Conservation (phyloP, 2,888 invertebrate genomes). For the Capitulum mitella region DNA sequence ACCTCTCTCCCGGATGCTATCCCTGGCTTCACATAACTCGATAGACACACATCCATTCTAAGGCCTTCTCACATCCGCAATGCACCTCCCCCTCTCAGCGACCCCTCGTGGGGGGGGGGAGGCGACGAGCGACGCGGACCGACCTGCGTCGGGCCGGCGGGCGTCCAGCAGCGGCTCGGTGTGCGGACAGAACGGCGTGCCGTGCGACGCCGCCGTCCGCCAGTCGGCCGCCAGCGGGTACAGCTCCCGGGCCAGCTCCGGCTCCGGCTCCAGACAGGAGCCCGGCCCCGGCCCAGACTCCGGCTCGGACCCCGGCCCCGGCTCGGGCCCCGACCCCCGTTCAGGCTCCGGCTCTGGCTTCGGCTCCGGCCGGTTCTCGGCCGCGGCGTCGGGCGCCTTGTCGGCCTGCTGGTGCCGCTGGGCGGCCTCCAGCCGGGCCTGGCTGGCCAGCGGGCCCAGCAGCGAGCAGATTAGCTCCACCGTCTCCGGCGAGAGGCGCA, state of each 20-base stretch:
- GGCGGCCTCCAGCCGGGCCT: not conserved
- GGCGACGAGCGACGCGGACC: too few species aligned
- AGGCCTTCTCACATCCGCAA: too few species aligned
- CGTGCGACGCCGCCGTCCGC: not conserved
- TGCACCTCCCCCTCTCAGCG: too few species aligned
- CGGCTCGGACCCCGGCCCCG: not conserved
- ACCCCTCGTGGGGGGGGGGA: too few species aligned
- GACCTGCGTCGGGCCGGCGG: not conserved
- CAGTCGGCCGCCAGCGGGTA: not conserved
- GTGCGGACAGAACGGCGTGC: not conserved
- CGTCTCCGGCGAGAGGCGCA: not conserved
- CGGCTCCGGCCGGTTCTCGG: too few species aligned
- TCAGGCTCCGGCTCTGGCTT: too few species aligned
- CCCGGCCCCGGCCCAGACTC: not conserved
- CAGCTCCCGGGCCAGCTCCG: not conserved
- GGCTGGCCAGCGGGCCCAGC: not conserved
- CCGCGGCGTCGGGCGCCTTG: too few species aligned
- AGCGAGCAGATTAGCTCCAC: slow-evolving; percentile 15
- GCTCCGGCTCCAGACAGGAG: not conserved
- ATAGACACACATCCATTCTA: too few species aligned
- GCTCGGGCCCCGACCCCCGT: too few species aligned
- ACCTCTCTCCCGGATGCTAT: too few species aligned
- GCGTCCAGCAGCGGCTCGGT: not conserved
- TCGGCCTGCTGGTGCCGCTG: too few species aligned
- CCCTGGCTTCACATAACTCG: too few species aligned